Percentiles rank a stretch among this genome's conserved stretches.
Evolutionary conservation across 1,140 invertebrate species (phyloP).

Genomic region (Copidosoma floridanum): DNA sequence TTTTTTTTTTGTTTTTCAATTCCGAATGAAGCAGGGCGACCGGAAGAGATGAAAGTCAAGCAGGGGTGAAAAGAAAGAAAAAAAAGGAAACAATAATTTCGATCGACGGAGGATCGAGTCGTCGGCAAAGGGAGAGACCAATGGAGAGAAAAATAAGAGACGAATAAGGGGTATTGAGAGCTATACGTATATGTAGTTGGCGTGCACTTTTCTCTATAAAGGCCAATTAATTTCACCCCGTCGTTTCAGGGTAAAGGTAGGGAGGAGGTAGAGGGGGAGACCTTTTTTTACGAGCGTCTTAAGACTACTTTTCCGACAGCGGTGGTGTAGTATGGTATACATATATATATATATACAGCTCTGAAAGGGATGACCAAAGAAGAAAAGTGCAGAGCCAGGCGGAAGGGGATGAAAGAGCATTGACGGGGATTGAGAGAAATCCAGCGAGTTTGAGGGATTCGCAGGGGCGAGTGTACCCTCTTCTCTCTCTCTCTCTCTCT

Average conservation of each 20-base stretch:
- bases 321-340: no score
- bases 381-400: background rate
- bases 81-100: background rate
- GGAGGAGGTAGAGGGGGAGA: no score
- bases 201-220: constrained; percentile 19
- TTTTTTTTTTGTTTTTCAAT: no score
- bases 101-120: background rate
- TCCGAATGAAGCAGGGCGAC: no score
- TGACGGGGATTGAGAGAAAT: constrained; percentile 5
- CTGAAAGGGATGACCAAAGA: background rate
- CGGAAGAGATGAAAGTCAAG: background rate
- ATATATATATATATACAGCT: no score
- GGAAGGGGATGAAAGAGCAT: background rate
- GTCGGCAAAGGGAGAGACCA: background rate
- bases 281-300: constrained; percentile 22
- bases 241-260: constrained; percentile 5
- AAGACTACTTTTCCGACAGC: constrained; percentile 27
- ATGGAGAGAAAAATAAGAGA: background rate
- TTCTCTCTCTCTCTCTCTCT: no score
- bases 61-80: no score
- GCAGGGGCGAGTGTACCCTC: constrained; percentile 23
- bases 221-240: constrained; percentile 33
- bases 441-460: constrained; percentile 11
- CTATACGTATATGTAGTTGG: no score
- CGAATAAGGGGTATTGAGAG: no score